Percentiles rank a stretch among this genome's conserved stretches.
phyloP scores from a whole-genome alignment of 2,797 vertebrate genomes.

The Enteromius paludinosus region DNA sequence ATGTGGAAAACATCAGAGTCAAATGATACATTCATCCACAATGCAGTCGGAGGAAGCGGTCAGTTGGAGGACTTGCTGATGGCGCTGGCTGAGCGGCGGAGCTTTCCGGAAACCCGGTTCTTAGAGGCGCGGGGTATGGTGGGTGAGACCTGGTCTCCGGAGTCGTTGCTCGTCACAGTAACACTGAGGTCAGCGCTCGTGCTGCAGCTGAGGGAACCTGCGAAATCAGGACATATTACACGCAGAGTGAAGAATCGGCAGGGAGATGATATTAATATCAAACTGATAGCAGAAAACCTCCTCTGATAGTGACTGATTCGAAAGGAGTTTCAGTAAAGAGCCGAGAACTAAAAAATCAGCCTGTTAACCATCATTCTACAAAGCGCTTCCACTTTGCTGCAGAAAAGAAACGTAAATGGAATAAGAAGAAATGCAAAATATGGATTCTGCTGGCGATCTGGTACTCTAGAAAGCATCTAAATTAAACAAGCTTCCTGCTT shows the following conservation, averaged over 20 bases:
- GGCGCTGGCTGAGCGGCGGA: constrained; percentile 77
- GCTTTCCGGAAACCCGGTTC: constrained; percentile 80
- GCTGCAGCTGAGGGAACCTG: constrained; percentile 85
- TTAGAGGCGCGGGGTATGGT: constrained; percentile 75
- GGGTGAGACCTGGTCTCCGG: constrained; percentile 76
- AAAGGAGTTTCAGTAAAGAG: background rate
- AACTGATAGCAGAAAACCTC: constrained; percentile 22
- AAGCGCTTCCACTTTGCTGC: background rate
- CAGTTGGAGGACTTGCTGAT: constrained; percentile 84
- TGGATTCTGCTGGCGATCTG: constrained; percentile 8
- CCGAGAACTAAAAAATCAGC: background rate
- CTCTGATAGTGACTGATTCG: constrained; percentile 14
- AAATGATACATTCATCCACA: constrained; percentile 46
- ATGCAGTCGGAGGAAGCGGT: constrained; percentile 70
- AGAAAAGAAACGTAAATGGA: background rate
- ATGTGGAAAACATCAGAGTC: constrained; percentile 50
- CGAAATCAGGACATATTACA: constrained; percentile 55
- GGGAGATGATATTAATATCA: constrained; percentile 12
- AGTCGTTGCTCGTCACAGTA: constrained; percentile 52
- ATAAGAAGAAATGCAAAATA: constrained; percentile 5
- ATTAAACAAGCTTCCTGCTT: constrained; percentile 81
- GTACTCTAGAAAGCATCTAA: constrained; percentile 51
- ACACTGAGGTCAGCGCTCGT: constrained; percentile 74
- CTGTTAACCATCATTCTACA: background rate
- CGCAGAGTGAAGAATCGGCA: constrained; percentile 38